A percentile compares a stretch with the other conserved stretches of the same genome.
phyloP scores from a whole-genome alignment of 1,140 invertebrate genomes.

The Leptopilina boulardi region DNA sequence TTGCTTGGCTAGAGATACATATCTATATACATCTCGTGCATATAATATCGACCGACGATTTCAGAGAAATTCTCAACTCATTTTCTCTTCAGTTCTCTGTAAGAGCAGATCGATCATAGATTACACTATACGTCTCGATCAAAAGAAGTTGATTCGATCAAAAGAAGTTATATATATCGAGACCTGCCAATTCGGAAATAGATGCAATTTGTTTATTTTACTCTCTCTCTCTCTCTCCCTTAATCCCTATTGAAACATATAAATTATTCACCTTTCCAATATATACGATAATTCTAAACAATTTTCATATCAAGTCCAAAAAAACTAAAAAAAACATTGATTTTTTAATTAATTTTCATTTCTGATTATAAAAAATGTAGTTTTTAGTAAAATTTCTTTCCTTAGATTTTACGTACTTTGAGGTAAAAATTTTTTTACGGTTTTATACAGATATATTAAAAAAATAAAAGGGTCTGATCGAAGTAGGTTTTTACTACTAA shows the following conservation, averaged over 20 bases:
- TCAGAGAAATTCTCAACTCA: slow-evolving; percentile 28
- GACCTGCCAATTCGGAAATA: slow-evolving; percentile 12
- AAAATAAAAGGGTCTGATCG: too few species aligned
- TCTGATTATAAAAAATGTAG: too few species aligned
- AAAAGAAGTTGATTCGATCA: slow-evolving; percentile 4
- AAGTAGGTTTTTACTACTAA: too few species aligned
- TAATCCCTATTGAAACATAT: too few species aligned
- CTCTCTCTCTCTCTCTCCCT: neutral
- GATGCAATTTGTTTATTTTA: neutral
- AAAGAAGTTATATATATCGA: neutral
- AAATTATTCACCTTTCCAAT: too few species aligned
- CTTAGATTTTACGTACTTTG: too few species aligned
- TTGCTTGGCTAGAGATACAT: slow-evolving; percentile 5
- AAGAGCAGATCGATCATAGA: slow-evolving; percentile 21
- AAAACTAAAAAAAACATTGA: too few species aligned
- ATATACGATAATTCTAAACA: neutral
- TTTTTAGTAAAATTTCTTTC: too few species aligned
- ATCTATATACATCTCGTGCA: slow-evolving; percentile 23
- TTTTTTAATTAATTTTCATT: too few species aligned
- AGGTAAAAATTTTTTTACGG: too few species aligned
- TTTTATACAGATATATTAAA: too few species aligned
- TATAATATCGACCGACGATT: slow-evolving; percentile 26
- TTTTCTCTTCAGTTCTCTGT: neutral
- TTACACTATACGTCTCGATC: neutral
- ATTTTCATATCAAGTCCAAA: too few species aligned